Evolutionary conservation across 2,113 vertebrate species (phyloP).

Genomic region (Pomatorhinus ruficollis): DNA sequence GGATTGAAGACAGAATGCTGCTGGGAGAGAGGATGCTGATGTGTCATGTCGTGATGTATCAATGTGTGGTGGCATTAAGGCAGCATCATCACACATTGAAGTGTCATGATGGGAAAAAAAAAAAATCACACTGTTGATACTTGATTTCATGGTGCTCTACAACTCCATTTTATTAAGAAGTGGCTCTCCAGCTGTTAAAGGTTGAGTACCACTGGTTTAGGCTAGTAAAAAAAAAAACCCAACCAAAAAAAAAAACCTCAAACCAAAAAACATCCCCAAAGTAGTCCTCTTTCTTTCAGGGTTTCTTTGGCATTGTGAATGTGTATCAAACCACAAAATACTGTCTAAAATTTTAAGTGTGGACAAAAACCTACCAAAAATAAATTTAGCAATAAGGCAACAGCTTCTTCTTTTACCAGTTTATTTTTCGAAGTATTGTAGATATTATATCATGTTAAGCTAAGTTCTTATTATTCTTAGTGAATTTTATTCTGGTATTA

Average conservation of each 20-base stretch:
- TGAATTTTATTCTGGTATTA: conserved; percentile 27
- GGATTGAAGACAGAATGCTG: conserved; percentile 50
- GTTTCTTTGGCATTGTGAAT: conserved; percentile 27
- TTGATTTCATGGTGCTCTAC: conserved; percentile 67
- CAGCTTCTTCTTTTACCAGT: conserved; percentile 49
- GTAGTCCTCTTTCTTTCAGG: conserved; percentile 29
- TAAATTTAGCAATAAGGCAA: conserved; percentile 43
- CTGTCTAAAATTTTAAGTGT: conserved; percentile 49
- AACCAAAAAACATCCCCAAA: not conserved
- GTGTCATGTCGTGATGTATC: conserved; percentile 65
- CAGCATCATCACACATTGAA: conserved; percentile 55
- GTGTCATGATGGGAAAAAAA: conserved; percentile 49
- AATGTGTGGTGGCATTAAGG: conserved; percentile 53
- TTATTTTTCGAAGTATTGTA: conserved; percentile 38
- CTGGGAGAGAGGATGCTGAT: conserved; percentile 59
- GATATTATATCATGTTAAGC: not conserved
- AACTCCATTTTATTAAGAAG: conserved; percentile 69
- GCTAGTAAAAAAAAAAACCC: conserved; percentile 9
- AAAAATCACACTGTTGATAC: conserved; percentile 26
- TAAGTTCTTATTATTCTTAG: conserved; percentile 14
- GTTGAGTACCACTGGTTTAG: conserved; percentile 78
- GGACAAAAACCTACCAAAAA: conserved; percentile 12
- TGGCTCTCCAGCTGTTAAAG: conserved; percentile 78
- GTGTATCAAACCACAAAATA: conserved; percentile 61
- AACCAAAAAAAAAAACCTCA: not conserved